These are phyloP conservation scores for Drosophila trichaetosa DNA, from an alignment of 2,888 invertebrate species.

Conservation along the genomic window DNA sequence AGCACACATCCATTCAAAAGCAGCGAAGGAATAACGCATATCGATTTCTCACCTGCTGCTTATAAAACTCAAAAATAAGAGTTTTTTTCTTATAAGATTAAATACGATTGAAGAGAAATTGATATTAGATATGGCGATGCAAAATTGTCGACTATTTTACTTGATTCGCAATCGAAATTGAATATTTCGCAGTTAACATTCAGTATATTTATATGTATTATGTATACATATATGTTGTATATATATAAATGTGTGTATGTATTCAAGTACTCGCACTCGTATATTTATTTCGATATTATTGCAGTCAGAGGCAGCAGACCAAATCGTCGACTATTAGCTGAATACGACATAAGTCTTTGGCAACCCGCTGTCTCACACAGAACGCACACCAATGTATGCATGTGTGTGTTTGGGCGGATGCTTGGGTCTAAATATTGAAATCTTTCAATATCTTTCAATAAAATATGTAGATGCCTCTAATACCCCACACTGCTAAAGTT, in stretches of 20 bases:
- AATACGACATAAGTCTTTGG: constrained; percentile 7
- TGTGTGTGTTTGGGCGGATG: constrained; percentile 13
- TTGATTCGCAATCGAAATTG: not conserved
- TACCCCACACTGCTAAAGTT: constrained; percentile 14
- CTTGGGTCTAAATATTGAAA: constrained; percentile 65
- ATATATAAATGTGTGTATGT: not conserved
- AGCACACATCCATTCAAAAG: not conserved
- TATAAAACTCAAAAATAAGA: not conserved
- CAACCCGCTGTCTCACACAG: constrained; percentile 36
- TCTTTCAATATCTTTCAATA: constrained; percentile 79
- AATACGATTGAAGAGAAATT: not conserved
- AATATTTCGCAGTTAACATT: not conserved
- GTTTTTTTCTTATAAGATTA: not conserved
- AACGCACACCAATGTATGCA: not conserved
- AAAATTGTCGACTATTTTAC: not conserved
- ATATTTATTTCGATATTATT: constrained; percentile 17
- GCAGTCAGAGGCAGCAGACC: constrained; percentile 6
- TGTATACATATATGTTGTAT: not conserved
- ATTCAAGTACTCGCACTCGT: not conserved
- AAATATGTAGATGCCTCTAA: constrained; percentile 77
- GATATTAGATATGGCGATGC: not conserved
- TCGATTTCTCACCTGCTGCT: not conserved
- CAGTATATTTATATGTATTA: too few relatives aligned
- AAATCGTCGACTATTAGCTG: constrained; percentile 24
- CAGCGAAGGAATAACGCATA: not conserved